Conservation (phyloP, 1,140 invertebrate genomes). For the Drosophila ercepeae region DNA sequence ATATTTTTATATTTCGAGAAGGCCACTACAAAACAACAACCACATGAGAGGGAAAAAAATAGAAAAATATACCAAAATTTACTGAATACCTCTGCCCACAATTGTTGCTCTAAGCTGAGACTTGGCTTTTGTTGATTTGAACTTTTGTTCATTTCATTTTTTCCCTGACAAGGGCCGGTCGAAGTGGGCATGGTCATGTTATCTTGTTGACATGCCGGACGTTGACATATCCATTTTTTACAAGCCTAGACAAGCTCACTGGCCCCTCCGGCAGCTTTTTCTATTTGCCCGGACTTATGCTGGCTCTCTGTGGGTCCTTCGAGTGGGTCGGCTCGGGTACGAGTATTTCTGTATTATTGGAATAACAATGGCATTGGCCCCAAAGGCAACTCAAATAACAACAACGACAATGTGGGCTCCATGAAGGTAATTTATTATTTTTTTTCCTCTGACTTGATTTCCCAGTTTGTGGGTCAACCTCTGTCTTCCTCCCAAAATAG, state of each 20-base stretch:
- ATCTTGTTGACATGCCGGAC: slow-evolving; percentile 79
- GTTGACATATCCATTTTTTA: slow-evolving; percentile 82
- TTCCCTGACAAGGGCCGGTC: slow-evolving; percentile 49
- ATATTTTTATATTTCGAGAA: slow-evolving; percentile 26
- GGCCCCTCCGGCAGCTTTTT: slow-evolving; percentile 25
- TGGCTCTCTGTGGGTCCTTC: slow-evolving; percentile 22
- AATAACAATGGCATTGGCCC: slow-evolving; percentile 33
- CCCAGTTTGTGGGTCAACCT: slow-evolving; percentile 40
- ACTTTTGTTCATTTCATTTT: slow-evolving; percentile 58
- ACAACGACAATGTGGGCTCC: slow-evolving; percentile 26
- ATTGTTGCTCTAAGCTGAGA: slow-evolving; percentile 56
- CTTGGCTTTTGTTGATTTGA: slow-evolving; percentile 71
- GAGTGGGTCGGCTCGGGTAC: too few relatives aligned
- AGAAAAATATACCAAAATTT: not conserved
- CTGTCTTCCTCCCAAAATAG: slow-evolving; percentile 26
- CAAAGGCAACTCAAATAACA: slow-evolving; percentile 50
- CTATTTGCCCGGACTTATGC: slow-evolving; percentile 55
- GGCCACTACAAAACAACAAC: not conserved
- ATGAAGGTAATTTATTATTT: slow-evolving; percentile 70
- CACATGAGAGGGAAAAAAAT: too few relatives aligned
- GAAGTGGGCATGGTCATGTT: slow-evolving; percentile 59
- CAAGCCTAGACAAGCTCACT: slow-evolving; percentile 44
- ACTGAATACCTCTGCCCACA: slow-evolving; percentile 28
- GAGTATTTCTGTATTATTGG: slow-evolving; percentile 28
- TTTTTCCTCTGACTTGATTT: slow-evolving; percentile 42